Conservation (phyloP, 1,140 invertebrate species). For the Drosophila repleta region DNA sequence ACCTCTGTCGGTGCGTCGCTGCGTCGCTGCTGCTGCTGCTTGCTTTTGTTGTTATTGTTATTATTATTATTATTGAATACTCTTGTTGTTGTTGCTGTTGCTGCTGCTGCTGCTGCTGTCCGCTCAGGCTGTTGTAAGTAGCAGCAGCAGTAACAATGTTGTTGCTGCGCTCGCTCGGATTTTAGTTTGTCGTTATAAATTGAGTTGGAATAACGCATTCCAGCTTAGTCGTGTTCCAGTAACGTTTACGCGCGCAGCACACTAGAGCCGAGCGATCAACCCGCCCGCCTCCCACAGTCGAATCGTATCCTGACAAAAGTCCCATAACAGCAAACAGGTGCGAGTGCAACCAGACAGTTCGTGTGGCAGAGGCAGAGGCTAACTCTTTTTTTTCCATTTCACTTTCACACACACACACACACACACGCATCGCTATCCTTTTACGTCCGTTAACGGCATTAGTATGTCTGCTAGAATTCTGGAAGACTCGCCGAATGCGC, state of each 20-base stretch:
- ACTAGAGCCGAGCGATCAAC: neutral
- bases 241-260: constrained; percentile 76
- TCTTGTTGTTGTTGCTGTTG: constrained; percentile 16
- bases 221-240: constrained; percentile 83
- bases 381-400: neutral
- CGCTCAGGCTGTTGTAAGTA: constrained; percentile 70
- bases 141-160: constrained; percentile 60
- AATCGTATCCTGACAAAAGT: too few species aligned
- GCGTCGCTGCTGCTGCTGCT: constrained; percentile 18
- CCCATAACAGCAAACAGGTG: constrained; percentile 17
- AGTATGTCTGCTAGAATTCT: constrained; percentile 82
- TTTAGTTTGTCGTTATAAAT: constrained; percentile 82
- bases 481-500: constrained; percentile 85
- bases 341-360: constrained; percentile 4
- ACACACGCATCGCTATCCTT: neutral
- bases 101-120: constrained; percentile 11
- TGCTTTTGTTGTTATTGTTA: constrained; percentile 10
- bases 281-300: constrained; percentile 8
- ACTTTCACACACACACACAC: neutral
- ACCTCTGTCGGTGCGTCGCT: constrained; percentile 18
- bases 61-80: constrained; percentile 19
- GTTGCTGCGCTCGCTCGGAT: constrained; percentile 36
- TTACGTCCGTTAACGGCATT: constrained; percentile 25
- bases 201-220: constrained; percentile 74
- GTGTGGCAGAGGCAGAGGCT: constrained; percentile 9